phyloP scores from a whole-genome alignment of 2,797 vertebrate species.

The Crax fasciolata region DNA sequence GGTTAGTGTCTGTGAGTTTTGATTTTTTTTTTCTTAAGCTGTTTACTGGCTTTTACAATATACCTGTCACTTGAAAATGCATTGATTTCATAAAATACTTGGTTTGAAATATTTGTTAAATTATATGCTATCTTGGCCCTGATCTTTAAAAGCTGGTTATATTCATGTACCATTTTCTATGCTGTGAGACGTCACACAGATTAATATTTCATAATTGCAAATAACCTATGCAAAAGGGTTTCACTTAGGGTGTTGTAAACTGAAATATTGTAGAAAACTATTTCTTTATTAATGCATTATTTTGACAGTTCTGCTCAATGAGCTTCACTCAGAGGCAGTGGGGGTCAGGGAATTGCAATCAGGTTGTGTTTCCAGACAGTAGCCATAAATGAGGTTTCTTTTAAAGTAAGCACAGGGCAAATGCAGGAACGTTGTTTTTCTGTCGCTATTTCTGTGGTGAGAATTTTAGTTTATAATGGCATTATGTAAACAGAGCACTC shows the following conservation, averaged over 20 bases:
- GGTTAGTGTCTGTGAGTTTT: not conserved
- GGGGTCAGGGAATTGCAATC: not conserved
- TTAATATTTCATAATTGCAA: not conserved
- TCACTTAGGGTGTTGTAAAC: not conserved
- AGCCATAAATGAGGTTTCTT: not conserved
- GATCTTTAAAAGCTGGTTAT: not conserved
- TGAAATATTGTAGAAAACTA: not conserved
- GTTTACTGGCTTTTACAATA: not conserved
- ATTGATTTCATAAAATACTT: not conserved
- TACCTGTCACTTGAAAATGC: not conserved
- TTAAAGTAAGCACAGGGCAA: not conserved
- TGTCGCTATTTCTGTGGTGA: not conserved
- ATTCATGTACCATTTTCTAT: not conserved
- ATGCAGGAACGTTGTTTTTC: not conserved
- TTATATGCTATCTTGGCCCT: not conserved
- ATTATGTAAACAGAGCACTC: not conserved
- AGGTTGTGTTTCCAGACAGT: not conserved
- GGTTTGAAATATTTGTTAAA: not conserved
- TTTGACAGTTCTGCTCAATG: not conserved
- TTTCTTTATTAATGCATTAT: not conserved
- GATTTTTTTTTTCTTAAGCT: not conserved
- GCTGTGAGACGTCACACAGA: not conserved
- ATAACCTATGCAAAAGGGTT: not conserved
- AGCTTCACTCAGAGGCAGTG: not conserved
- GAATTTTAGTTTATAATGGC: not conserved